A percentile compares a stretch with the other conserved stretches of the same genome.
Conservation (phyloP, 2,113 vertebrate genomes). For the Gymnorhina tibicen region DNA sequence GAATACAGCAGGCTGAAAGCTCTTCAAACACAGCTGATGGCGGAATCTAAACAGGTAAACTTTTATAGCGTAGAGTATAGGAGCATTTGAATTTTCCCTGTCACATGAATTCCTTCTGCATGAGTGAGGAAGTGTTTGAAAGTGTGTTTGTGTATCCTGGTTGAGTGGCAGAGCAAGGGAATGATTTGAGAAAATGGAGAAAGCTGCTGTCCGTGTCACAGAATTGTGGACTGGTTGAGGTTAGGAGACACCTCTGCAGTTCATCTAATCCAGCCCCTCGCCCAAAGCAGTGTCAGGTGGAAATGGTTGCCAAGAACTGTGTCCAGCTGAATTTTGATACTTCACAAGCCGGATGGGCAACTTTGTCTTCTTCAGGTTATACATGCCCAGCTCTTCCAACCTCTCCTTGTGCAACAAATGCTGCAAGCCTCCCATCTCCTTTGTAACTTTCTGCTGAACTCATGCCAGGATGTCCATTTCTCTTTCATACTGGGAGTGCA, state of each 20-base stretch:
- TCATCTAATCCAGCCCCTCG: background rate
- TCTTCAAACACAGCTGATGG: constrained; percentile 70
- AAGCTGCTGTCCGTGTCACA: background rate
- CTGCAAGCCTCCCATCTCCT: background rate
- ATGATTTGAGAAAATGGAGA: background rate
- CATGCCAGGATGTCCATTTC: background rate
- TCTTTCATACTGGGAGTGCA: background rate
- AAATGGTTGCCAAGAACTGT: background rate
- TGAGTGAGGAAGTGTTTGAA: background rate
- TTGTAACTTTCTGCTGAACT: background rate
- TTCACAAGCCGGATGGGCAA: accelerated
- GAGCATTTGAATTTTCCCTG: background rate
- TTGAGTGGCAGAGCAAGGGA: background rate
- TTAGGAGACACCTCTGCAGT: background rate
- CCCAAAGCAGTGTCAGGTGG: background rate
- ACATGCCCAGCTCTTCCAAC: background rate
- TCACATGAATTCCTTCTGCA: background rate
- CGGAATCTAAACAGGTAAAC: constrained; percentile 73
- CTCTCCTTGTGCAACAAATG: background rate
- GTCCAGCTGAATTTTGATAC: background rate
- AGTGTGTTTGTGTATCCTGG: background rate
- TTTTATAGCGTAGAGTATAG: background rate
- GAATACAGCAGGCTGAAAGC: constrained; percentile 74
- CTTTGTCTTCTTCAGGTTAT: background rate
- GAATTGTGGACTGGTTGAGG: background rate